These are phyloP conservation scores for Sebastes glaucus DNA, from an alignment of 2,797 vertebrate genomes.

Conservation along the genomic window DNA sequence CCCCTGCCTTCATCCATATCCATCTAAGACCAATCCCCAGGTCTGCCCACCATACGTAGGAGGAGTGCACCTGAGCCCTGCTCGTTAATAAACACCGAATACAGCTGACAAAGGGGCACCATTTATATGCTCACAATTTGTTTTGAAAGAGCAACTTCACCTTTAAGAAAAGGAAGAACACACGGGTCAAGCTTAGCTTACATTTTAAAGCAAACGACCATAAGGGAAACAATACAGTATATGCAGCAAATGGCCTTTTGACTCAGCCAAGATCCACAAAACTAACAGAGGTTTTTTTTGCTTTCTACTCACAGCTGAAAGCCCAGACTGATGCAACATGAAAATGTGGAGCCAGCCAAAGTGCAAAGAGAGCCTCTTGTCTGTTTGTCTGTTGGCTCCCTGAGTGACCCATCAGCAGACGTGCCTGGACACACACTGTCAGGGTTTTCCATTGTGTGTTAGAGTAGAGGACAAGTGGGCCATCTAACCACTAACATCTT, in stretches of 20 bases:
- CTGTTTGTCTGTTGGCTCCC: neutral
- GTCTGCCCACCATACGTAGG: slow-evolving; percentile 4
- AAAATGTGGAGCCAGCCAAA: slow-evolving; percentile 16
- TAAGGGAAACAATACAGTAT: neutral
- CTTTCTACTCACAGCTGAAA: slow-evolving; percentile 13
- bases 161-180: neutral
- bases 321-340: neutral
- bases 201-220: neutral
- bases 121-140: neutral
- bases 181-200: neutral
- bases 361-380: neutral
- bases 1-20: slow-evolving; percentile 21
- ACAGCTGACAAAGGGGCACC: neutral
- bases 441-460: neutral
- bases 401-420: neutral
- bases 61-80: slow-evolving; percentile 42
- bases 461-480: neutral
- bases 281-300: neutral
- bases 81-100: slow-evolving; percentile 4
- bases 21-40: slow-evolving; percentile 12
- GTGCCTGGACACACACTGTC: neutral
- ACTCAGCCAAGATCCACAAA: neutral
- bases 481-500: neutral
- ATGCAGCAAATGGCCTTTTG: neutral
- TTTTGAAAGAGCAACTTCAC: neutral